Evolutionary conservation across 1,140 invertebrate species (phyloP), one percentile per base, ranked within the genome.

Genomic region (Saccostrea echinata): DNA sequence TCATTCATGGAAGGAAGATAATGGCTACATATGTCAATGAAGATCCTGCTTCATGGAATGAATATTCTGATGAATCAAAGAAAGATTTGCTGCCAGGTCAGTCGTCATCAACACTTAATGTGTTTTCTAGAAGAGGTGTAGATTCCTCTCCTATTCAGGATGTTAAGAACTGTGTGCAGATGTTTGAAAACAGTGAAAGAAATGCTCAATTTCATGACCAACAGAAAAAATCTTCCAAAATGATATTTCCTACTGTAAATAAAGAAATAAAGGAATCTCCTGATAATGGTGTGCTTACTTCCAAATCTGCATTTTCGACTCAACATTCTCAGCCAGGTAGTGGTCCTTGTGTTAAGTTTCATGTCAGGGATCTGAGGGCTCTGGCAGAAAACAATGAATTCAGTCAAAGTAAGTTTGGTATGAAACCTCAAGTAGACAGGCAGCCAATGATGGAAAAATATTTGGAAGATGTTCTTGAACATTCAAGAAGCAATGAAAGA

Each of bases 321-420:
- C 35, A 52, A 3, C 11, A n/a, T 83, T n/a, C 81, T 51, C 18
- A 24, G 43, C 51, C 18, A 12, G 12, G 0, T 24, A 3, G 18
- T 30, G 6, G 30, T 33, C 27, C 4, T 33, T 16, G 35, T 24
- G 84, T 87, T 0, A 84, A 80, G 53, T 94, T 94, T 86, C 90
- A 90, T 71, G 92, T 94, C 1, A 91, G 88, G 86, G 84, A 94
- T 88, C 88, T 93, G 21, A 90, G 93, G 86, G 80, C 85, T 52
- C 88, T 94, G 35, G 93, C 93, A 9, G 81, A 91, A 43, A 91
- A 93, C 83, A 94, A 93, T 91, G 93, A 94, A 84, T 93, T 93
- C 89, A 86, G 91, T 57, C 53, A 88, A 51, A 90, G 87, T 35
- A 91, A 88, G 61, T 92, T 93, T 84, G 85, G 90, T n/a, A 84